A percentile compares a stretch with the other conserved stretches of the same genome.
phyloP scores from a whole-genome alignment of 1,140 invertebrate species.

The Formica exsecta region DNA sequence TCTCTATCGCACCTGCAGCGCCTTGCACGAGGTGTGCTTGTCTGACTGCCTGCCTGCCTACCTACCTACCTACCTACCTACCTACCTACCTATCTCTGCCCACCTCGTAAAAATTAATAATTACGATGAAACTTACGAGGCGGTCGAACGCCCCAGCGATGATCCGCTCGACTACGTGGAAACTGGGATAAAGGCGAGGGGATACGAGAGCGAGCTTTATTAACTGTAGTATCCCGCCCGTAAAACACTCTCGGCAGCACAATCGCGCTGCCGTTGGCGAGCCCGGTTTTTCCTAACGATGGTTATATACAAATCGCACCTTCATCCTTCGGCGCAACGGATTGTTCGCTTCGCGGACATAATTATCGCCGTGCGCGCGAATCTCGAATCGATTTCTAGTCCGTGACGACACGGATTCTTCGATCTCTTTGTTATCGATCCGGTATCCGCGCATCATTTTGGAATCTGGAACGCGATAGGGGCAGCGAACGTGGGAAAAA shows the following conservation, averaged over 20 bases:
- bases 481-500: neutral
- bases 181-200: slow-evolving; percentile 8
- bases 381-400: slow-evolving; percentile 79
- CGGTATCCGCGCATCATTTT: neutral
- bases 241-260: slow-evolving; percentile 77
- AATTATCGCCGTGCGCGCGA: slow-evolving; percentile 61
- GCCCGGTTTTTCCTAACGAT: slow-evolving; percentile 70
- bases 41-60: slow-evolving; percentile 37
- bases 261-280: slow-evolving; percentile 77
- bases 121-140: slow-evolving; percentile 79
- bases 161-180: slow-evolving; percentile 59
- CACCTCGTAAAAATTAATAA: slow-evolving; percentile 83
- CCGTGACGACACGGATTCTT: slow-evolving; percentile 78
- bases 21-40: slow-evolving; percentile 63
- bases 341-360: slow-evolving; percentile 22
- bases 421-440: slow-evolving; percentile 68
- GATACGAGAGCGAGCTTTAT: slow-evolving; percentile 53
- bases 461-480: neutral
- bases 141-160: slow-evolving; percentile 56
- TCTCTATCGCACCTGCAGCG: slow-evolving; percentile 83
- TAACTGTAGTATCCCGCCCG: slow-evolving; percentile 72
- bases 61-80: slow-evolving; percentile 47
- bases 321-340: neutral
- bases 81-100: slow-evolving; percentile 1
- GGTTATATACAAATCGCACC: slow-evolving; percentile 4